A percentile compares a stretch with the other conserved stretches of the same genome.
Evolutionary conservation across 2,888 invertebrate species (phyloP).

Genomic region (Lingula anatina): DNA sequence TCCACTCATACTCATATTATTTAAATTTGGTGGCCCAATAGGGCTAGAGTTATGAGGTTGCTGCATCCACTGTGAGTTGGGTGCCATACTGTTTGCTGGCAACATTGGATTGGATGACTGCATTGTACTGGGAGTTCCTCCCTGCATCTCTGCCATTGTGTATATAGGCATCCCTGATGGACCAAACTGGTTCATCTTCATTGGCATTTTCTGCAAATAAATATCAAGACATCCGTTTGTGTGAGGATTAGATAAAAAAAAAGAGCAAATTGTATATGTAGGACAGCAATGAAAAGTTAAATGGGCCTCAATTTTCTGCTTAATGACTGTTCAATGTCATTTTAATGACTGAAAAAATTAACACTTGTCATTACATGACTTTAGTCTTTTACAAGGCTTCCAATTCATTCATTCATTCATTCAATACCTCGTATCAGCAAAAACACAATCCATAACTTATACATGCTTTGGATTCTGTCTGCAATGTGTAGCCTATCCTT

Average conservation of each 20-base stretch:
- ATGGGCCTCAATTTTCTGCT: too few species aligned
- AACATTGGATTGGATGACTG: not conserved
- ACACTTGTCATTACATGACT: too few species aligned
- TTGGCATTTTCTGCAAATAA: constrained; percentile 74
- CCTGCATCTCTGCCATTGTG: constrained; percentile 17
- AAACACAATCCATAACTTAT: too few species aligned
- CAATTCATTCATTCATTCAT: too few species aligned
- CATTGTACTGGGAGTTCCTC: not conserved
- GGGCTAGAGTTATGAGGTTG: too few species aligned
- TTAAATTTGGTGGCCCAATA: not conserved
- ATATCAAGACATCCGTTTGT: not conserved
- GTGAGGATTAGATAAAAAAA: not conserved
- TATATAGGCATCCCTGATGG: constrained; percentile 16
- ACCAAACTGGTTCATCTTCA: constrained; percentile 81
- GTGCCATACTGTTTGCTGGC: constrained; percentile 5
- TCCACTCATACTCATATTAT: not conserved
- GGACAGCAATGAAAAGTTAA: too few species aligned
- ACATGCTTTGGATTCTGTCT: too few species aligned
- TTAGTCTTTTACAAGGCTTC: too few species aligned
- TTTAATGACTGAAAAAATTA: too few species aligned
- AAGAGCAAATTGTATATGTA: constrained; percentile 16
- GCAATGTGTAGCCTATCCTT: too few species aligned
- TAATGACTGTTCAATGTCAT: too few species aligned
- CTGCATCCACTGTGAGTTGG: constrained; percentile 48
- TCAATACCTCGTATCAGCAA: too few species aligned